These are phyloP conservation scores for Folsomia manolachei DNA, from an alignment of 2,888 invertebrate species.

Conservation along the genomic window DNA sequence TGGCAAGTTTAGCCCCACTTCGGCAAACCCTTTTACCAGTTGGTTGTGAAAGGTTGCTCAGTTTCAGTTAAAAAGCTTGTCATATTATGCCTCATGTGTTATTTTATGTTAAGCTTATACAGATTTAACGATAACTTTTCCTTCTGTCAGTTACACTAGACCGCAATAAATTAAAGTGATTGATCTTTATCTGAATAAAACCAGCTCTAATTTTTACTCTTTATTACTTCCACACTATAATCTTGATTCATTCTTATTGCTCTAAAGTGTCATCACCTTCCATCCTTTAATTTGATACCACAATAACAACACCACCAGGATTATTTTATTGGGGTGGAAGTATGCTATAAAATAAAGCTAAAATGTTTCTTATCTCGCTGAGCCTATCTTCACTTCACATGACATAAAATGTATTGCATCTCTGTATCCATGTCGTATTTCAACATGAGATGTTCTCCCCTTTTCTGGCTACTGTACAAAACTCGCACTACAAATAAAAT, in stretches of 20 bases:
- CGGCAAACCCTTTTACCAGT: too few species aligned
- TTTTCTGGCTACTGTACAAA: too few species aligned
- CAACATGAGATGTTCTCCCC: too few species aligned
- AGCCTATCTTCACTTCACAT: not conserved
- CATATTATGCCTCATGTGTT: too few species aligned
- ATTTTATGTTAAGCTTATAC: too few species aligned
- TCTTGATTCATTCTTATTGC: not conserved
- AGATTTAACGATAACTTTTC: not conserved
- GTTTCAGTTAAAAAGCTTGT: too few species aligned
- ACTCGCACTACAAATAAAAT: not conserved
- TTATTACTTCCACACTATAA: not conserved
- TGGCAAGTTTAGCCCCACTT: too few species aligned
- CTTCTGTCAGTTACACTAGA: not conserved
- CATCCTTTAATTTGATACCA: not conserved
- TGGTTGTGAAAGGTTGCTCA: too few species aligned
- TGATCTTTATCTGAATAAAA: not conserved
- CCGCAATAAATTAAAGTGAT: not conserved
- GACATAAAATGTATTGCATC: not conserved
- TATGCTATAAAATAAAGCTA: not conserved
- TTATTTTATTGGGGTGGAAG: too few species aligned
- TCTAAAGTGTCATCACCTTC: not conserved
- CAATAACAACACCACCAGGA: too few species aligned
- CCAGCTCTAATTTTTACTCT: constrained; percentile 2
- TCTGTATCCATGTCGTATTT: too few species aligned
- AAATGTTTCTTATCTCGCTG: not conserved